These are phyloP conservation scores for Cabera pusaria DNA, from an alignment of 2,888 invertebrate species.

Conservation along the genomic window DNA sequence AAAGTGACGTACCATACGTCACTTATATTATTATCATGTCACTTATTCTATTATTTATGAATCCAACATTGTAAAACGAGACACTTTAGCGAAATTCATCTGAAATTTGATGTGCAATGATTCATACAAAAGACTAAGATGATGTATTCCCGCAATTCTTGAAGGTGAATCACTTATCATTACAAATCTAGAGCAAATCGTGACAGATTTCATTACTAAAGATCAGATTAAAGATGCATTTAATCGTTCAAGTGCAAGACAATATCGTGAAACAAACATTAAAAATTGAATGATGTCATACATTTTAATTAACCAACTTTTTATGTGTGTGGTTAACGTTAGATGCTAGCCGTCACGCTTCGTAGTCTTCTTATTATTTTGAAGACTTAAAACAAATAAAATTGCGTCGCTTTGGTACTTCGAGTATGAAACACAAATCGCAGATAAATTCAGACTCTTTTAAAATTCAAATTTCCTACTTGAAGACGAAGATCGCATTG, in stretches of 20 bases:
- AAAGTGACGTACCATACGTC: conserved; percentile 2
- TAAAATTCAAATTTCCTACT: conserved; percentile 17
- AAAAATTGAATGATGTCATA: conserved; percentile 16
- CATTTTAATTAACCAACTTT: conserved; percentile 14
- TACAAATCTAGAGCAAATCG: conserved; percentile 13
- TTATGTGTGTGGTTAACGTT: too few relatives aligned
- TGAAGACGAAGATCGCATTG: conserved; percentile 7
- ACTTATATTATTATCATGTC: too few relatives aligned
- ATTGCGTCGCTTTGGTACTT: too few relatives aligned
- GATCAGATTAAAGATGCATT: conserved; percentile 5
- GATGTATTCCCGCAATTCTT: conserved; percentile 19
- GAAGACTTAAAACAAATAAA: background rate
- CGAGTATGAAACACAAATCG: conserved; percentile 1
- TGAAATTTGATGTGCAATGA: conserved; percentile 4
- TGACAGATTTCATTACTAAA: conserved; percentile 15
- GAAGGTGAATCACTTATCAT: conserved; percentile 31
- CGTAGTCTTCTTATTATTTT: conserved; percentile 12
- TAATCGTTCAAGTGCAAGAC: background rate
- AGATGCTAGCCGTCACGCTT: conserved; percentile 15
- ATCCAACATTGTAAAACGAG: too few relatives aligned
- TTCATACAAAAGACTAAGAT: conserved; percentile 5
- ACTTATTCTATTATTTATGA: too few relatives aligned
- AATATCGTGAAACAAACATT: conserved; percentile 14
- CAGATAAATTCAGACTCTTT: conserved; percentile 16
- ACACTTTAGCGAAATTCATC: too few relatives aligned